Evolutionary conservation across 2,888 invertebrate species (phyloP).

Genomic region (Clistopyga incitator): DNA sequence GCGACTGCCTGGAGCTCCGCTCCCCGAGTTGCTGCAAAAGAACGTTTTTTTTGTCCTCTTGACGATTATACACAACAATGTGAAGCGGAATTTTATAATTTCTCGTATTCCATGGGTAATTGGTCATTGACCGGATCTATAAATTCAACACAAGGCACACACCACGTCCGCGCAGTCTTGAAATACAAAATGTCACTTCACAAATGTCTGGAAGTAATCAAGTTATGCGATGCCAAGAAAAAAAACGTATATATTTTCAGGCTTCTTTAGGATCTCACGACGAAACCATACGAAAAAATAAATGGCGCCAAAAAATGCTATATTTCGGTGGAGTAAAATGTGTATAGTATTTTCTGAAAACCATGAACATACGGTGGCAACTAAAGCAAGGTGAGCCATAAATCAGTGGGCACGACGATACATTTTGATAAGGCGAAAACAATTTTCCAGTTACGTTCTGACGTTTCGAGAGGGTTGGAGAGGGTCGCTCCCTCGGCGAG

Average conservation of each 20-base stretch:
- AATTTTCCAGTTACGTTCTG: neutral
- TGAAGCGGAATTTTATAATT: neutral
- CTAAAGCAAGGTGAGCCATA: neutral
- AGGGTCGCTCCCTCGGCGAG: neutral
- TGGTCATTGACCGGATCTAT: neutral
- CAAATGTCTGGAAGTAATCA: neutral
- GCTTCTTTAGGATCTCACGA: no score
- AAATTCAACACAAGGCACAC: neutral
- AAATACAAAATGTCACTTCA: no score
- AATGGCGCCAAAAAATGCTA: no score
- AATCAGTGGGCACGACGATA: neutral
- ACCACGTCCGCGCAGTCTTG: no score
- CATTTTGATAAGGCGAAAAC: neutral
- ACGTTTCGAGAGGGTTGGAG: neutral
- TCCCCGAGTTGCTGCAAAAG: conserved; percentile 71
- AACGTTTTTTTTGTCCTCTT: conserved; percentile 32
- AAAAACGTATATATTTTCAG: no score
- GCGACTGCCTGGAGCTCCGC: conserved; percentile 68
- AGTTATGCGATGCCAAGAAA: no score
- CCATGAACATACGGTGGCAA: neutral
- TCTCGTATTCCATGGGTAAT: neutral
- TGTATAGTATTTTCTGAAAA: neutral
- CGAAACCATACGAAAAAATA: no score
- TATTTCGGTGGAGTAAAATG: no score
- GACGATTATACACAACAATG: neutral